Evolutionary conservation across 2,888 invertebrate species (phyloP).

Genomic region (Oasisia sp.): DNA sequence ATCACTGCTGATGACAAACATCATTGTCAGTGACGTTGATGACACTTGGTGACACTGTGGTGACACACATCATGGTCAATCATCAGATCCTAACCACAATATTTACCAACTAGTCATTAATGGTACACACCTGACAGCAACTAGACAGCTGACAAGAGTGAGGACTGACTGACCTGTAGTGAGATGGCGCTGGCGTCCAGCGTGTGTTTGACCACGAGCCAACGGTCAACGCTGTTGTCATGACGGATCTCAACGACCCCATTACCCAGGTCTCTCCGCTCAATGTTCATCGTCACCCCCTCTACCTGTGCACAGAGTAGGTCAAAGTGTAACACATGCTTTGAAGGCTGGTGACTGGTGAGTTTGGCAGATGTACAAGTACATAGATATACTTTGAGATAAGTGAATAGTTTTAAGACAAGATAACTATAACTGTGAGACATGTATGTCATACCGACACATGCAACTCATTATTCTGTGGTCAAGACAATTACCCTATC

Average conservation of each 20-base stretch:
- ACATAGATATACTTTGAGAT: no score
- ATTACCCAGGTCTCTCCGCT: conserved; percentile 52
- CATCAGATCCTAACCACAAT: no score
- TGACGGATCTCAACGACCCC: conserved; percentile 56
- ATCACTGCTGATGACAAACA: no score
- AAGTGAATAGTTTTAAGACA: no score
- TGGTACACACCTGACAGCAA: no score
- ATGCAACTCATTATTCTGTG: not conserved
- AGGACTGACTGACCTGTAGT: conserved; percentile 28
- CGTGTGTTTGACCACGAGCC: conserved; percentile 58
- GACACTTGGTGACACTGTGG: no score
- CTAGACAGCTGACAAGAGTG: not conserved
- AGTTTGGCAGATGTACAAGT: no score
- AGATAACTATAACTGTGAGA: not conserved
- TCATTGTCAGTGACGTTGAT: no score
- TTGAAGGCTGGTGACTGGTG: no score
- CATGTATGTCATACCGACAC: not conserved
- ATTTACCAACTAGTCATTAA: no score
- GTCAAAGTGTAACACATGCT: not conserved
- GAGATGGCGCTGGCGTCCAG: conserved; percentile 51
- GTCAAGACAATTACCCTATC: not conserved
- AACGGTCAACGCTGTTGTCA: conserved; percentile 46
- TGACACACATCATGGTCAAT: no score
- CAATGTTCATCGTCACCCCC: conserved; percentile 47
- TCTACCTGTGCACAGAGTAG: conserved; percentile 48